These are phyloP conservation scores for Rhopalosiphum nymphaeae DNA, from an alignment of 2,888 invertebrate species.

Conservation along the genomic window DNA sequence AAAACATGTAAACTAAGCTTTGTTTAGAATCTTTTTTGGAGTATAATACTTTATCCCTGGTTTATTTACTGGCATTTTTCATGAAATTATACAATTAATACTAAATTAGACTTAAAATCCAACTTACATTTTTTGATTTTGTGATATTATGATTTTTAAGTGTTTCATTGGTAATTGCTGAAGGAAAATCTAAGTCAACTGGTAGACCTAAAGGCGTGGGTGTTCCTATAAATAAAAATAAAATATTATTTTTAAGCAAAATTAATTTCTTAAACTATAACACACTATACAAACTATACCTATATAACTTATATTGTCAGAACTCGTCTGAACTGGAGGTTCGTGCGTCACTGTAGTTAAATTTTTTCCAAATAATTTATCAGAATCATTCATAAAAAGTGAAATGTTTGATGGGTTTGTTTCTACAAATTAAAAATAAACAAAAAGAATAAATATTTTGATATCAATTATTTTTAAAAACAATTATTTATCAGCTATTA, in stretches of 20 bases:
- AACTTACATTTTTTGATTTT: slow-evolving; percentile 58
- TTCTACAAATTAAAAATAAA: slow-evolving; percentile 15
- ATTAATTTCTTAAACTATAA: background rate
- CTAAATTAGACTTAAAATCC: background rate
- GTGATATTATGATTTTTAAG: slow-evolving; percentile 62
- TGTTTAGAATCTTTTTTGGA: background rate
- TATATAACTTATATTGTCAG: slow-evolving; percentile 28
- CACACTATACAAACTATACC: slow-evolving; percentile 31
- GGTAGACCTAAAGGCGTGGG: background rate
- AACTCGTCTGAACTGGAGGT: slow-evolving; percentile 13
- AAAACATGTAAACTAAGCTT: background rate
- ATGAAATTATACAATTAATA: background rate
- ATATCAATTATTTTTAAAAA: background rate
- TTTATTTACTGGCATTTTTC: background rate
- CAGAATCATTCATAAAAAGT: background rate
- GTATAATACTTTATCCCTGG: background rate
- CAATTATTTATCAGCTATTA: background rate
- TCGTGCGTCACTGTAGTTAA: slow-evolving; percentile 14
- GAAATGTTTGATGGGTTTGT: background rate
- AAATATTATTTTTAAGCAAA: background rate
- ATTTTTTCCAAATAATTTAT: background rate
- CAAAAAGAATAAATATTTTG: background rate
- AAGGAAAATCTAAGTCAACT: slow-evolving; percentile 44
- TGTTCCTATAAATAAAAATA: slow-evolving; percentile 31
- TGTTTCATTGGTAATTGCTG: slow-evolving; percentile 46